These are phyloP conservation scores for Denticeps clupeoides DNA, from an alignment of 2,797 vertebrate genomes.

Conservation along the genomic window DNA sequence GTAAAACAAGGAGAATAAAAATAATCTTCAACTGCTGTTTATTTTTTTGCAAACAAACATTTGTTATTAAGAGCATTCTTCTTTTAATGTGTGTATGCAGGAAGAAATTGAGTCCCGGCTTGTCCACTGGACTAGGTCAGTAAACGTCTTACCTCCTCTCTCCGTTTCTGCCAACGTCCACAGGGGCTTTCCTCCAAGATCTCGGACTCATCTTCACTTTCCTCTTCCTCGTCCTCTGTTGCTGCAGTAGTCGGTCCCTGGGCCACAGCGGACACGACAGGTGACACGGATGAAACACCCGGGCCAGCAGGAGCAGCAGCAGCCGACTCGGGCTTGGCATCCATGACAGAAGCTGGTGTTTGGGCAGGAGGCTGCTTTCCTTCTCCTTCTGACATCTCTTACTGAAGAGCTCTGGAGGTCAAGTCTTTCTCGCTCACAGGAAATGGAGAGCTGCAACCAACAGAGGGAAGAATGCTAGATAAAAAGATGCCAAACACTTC, in stretches of 20 bases:
- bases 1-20: too few species aligned
- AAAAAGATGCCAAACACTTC: neutral
- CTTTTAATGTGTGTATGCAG: too few species aligned
- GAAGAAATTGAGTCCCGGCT: too few species aligned
- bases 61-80: too few species aligned
- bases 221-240: constrained; percentile 77
- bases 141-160: constrained; percentile 71
- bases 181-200: constrained; percentile 95
- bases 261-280: constrained; percentile 70
- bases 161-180: constrained; percentile 93
- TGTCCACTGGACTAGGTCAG: too few species aligned
- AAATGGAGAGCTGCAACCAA: constrained; percentile 33
- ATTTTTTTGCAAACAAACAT: too few species aligned
- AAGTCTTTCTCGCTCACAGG: constrained; percentile 19
- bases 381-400: constrained; percentile 84
- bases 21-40: too few species aligned
- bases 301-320: constrained; percentile 51
- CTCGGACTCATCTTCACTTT: constrained; percentile 95
- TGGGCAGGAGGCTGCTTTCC: constrained; percentile 63
- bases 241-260: constrained; percentile 57
- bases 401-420: constrained; percentile 12
- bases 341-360: constrained; percentile 61
- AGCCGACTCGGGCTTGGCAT: constrained; percentile 64
- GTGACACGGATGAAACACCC: constrained; percentile 72
- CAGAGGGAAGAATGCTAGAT: constrained; percentile 25